A percentile compares a stretch with the other conserved stretches of the same genome.
Evolutionary conservation across 92 coral and sea anemone species (phyloP).

Genomic region (Parazoanthus atlanticus): DNA sequence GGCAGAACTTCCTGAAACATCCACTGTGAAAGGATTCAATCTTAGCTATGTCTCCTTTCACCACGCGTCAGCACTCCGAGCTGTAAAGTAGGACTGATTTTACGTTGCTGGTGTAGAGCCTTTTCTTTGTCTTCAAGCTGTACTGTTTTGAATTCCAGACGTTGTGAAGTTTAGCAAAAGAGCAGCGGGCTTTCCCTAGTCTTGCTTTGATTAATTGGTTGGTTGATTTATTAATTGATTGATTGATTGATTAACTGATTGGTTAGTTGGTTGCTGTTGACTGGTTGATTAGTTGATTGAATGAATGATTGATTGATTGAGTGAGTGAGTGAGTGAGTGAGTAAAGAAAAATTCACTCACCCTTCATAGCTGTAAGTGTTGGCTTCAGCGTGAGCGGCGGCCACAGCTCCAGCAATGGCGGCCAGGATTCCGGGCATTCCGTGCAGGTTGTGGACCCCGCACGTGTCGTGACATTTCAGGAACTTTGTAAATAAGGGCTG

Average conservation of each 20-base stretch:
- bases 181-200: too few relatives aligned
- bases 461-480: conserved; percentile 82
- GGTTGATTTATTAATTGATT: background rate
- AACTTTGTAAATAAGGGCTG: conserved; percentile 77
- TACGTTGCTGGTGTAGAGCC: too few relatives aligned
- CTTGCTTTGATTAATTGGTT: background rate
- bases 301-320: background rate
- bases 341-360: conserved; percentile 37
- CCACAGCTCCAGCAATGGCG: conserved; percentile 81
- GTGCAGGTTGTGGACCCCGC: conserved; percentile 95
- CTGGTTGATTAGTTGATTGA: background rate
- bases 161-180: too few relatives aligned
- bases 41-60: too few relatives aligned
- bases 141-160: too few relatives aligned
- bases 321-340: background rate
- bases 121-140: too few relatives aligned
- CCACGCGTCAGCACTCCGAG: too few relatives aligned
- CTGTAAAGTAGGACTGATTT: too few relatives aligned
- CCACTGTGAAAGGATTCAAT: too few relatives aligned
- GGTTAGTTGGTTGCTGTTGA: background rate
- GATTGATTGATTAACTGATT: background rate
- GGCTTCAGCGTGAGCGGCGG: conserved; percentile 75
- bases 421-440: conserved; percentile 97
- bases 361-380: conserved; percentile 82
- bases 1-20: background rate